Evolutionary conservation across 2,797 vertebrate species (phyloP), one percentile per base, ranked within the genome.

Genomic region (Cheirogaleus major): DNA sequence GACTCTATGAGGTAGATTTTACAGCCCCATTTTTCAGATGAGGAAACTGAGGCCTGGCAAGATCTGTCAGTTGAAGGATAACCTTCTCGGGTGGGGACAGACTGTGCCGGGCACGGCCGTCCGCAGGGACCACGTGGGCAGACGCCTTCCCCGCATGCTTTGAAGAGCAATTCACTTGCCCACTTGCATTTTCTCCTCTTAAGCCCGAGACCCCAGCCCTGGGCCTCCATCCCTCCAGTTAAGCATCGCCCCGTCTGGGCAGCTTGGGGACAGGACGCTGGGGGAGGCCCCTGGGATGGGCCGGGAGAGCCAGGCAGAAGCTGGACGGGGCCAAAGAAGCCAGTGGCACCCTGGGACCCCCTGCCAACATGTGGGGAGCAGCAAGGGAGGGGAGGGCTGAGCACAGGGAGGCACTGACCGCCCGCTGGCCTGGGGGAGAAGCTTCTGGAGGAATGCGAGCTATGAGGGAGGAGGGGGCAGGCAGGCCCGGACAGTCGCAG

Each of bases 401-500:
- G 91, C 43, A 10, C 57, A 4, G 70, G 61, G 61, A 52, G 69
- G 75, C 0, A 25, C 45, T 84, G 89, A 59, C 90, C 4, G 4
- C 91, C 86, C 23, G 22, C 86, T 82, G 76, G 95, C 95, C 92
- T 85, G 69, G 72, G 86, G 87, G 95, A 95, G 92, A 96, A 91
- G 75, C 87, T 97, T 97, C 83, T 93, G 55, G 96, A 98, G 94
- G 97, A 98, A 98, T 97, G 95, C 18, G 4, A 97, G 91, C 91
- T 98, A 98, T 97, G 97, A 97, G 43, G 70, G 95, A 69, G 96
- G 93, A 97, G 93, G 94, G 92, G 91, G 79, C 82, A 50, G 95
- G 89, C 97, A 95, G 97, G 91, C 83, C 97, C 85, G 9, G 95
- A 95, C 96, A 93, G 92, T 95, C 45, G 4, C 90, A 50, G 41